Evolutionary conservation across 1,140 invertebrate species (phyloP), one percentile per base, ranked within the genome.

Genomic region (Cylas formicarius): DNA sequence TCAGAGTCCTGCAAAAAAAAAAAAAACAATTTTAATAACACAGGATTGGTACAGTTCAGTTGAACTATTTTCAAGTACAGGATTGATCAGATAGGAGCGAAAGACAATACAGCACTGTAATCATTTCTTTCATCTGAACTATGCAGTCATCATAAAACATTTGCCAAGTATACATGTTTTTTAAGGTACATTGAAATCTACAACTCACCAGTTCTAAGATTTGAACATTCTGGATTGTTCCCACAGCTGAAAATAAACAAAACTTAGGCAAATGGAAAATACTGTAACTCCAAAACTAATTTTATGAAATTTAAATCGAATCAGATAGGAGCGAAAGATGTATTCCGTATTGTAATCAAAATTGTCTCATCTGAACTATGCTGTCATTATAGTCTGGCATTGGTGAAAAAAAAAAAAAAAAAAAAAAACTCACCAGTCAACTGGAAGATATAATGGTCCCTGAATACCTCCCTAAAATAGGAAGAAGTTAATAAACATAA

Each of bases 301-400:
- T n/a, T n/a, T n/a, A n/a, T n/a, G n/a, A n/a, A n/a, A n/a, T n/a
- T n/a, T n/a, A n/a, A n/a, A n/a, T n/a, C n/a, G 8, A 46, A 33
- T 69, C 67, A 69, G 66, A 50, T 68, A 68, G 66, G 66, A 60
- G 65, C 66, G 63, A 70, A 70, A 70, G 61, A 67, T 56, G 62
- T 53, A 36, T 39, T 34, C 23, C 39, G 38, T 9, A 33, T 22
- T 40, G 45, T 60, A 57, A 46, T 62, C 34, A 60, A 62, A 43
- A 40, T 49, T 27, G 24, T 50, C 33, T 65, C 64, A 64, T 60
- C 47, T 68, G 66, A 67, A 67, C 62, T 66, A 63, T 66, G 57
- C 58, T 58, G 48, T 63, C 63, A 67, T 66, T 60, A 66, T 61
- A 14, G n/a, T 27, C 8, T 16, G 18, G 21, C 11, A 32, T 4